Conservation (phyloP, 2,113 vertebrate genomes). For the Menidia beryllina region DNA sequence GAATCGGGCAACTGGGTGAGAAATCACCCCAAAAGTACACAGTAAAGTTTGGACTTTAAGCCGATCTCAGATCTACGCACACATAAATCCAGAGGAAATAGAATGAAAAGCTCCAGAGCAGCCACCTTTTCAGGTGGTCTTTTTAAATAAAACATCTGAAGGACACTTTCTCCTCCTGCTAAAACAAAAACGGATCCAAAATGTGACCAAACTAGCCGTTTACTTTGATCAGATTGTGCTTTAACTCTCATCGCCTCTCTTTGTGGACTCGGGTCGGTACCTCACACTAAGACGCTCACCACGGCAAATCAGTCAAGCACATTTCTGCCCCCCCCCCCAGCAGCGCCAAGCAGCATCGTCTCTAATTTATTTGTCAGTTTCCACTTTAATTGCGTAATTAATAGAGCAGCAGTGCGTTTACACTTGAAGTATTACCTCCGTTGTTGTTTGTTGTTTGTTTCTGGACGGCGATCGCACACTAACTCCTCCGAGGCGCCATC, state of each 20-base stretch:
- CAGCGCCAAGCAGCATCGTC: slow-evolving; percentile 18
- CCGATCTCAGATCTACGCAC: no score
- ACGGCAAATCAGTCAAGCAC: slow-evolving; percentile 23
- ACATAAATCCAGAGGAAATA: no score
- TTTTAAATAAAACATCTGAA: no score
- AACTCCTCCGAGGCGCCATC: slow-evolving; percentile 5
- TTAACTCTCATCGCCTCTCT: no score
- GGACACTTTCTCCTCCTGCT: no score
- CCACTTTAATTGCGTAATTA: slow-evolving; percentile 6
- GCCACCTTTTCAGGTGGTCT: neutral
- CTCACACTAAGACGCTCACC: neutral
- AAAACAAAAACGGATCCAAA: no score
- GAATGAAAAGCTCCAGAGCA: neutral
- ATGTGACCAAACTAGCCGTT: no score
- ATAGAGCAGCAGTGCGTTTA: slow-evolving; percentile 31
- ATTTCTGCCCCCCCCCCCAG: neutral
- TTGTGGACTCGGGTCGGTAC: no score
- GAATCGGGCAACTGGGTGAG: no score
- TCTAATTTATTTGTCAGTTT: slow-evolving; percentile 1
- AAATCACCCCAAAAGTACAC: no score
- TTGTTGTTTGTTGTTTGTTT: slow-evolving; percentile 2
- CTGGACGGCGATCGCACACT: slow-evolving; percentile 1
- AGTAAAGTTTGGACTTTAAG: no score
- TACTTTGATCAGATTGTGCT: no score
- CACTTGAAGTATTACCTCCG: slow-evolving; percentile 27